These are phyloP conservation scores for Calameuta idolon DNA, from an alignment of 2,888 invertebrate genomes.

Conservation along the genomic window DNA sequence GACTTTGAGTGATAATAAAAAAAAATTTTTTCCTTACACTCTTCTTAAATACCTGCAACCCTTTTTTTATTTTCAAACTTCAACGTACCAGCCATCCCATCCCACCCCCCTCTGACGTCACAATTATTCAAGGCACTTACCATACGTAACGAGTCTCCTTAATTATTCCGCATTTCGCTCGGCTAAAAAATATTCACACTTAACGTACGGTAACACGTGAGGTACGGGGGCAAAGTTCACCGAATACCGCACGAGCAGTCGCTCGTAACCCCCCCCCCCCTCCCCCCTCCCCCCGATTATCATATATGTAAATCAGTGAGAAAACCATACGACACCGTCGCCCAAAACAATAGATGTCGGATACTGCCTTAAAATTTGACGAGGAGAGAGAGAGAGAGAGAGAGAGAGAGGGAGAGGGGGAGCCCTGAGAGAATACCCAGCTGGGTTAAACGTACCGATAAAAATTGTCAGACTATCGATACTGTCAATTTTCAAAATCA, in stretches of 20 bases:
- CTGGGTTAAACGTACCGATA: not conserved
- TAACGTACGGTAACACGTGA: not conserved
- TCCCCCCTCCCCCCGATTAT: not conserved
- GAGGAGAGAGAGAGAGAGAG: accelerated
- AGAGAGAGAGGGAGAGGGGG: too few relatives aligned
- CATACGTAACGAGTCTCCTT: not conserved
- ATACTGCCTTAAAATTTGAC: not conserved
- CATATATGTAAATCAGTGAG: not conserved
- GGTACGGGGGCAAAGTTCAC: too few relatives aligned
- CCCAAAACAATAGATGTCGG: not conserved
- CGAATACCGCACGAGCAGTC: not conserved
- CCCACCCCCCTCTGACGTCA: not conserved
- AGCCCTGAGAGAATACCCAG: too few relatives aligned
- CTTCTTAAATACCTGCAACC: too few relatives aligned
- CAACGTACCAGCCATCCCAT: too few relatives aligned
- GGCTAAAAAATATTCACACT: not conserved
- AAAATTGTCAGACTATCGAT: not conserved
- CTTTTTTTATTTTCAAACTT: too few relatives aligned
- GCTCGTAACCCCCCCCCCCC: not conserved
- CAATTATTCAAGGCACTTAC: not conserved
- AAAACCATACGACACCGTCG: not conserved
- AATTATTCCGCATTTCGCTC: not conserved
- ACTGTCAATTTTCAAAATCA: too few relatives aligned
- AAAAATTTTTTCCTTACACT: too few relatives aligned
- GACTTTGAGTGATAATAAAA: too few relatives aligned